These are phyloP conservation scores for Heptranchias perlo DNA, from an alignment of 2,113 vertebrate genomes.

Conservation along the genomic window DNA sequence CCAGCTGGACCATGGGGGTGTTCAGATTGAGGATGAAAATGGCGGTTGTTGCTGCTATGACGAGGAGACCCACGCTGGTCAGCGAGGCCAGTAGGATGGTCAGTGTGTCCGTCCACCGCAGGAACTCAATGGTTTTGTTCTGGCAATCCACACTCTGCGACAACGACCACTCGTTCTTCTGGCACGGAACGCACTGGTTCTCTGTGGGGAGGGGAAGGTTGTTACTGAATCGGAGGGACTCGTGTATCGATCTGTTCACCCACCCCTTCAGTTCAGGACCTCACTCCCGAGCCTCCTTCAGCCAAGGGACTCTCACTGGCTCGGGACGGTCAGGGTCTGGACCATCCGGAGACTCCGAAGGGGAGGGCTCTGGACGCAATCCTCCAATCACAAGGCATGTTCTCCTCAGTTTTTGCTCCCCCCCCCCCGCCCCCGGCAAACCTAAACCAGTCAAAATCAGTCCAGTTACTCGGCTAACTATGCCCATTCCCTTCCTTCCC, in stretches of 20 bases:
- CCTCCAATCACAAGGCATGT: not conserved
- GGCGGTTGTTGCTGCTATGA: not conserved
- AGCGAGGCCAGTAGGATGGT: constrained; percentile 8
- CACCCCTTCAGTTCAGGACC: not conserved
- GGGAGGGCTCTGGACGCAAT: not conserved
- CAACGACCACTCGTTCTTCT: constrained; percentile 35
- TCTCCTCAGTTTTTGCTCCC: not conserved
- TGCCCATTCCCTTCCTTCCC: too few relatives aligned
- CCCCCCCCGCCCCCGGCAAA: too few relatives aligned
- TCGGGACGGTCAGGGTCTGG: not conserved
- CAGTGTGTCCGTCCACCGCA: constrained; percentile 20
- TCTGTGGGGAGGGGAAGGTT: not conserved
- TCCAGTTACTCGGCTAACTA: too few relatives aligned
- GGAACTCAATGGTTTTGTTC: not conserved
- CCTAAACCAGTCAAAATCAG: too few relatives aligned
- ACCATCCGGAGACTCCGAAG: not conserved
- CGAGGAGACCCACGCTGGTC: not conserved
- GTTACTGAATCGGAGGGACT: not conserved
- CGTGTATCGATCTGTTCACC: not conserved
- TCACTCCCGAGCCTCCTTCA: not conserved
- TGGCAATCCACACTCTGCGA: constrained; percentile 1
- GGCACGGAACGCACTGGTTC: constrained; percentile 13
- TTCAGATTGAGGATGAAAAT: not conserved
- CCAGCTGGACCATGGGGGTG: constrained; percentile 22
- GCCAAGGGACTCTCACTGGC: not conserved